Base-by-base conservation (phyloP, 2,113 vertebrate genomes). In the Pteropus alecto region DNA sequence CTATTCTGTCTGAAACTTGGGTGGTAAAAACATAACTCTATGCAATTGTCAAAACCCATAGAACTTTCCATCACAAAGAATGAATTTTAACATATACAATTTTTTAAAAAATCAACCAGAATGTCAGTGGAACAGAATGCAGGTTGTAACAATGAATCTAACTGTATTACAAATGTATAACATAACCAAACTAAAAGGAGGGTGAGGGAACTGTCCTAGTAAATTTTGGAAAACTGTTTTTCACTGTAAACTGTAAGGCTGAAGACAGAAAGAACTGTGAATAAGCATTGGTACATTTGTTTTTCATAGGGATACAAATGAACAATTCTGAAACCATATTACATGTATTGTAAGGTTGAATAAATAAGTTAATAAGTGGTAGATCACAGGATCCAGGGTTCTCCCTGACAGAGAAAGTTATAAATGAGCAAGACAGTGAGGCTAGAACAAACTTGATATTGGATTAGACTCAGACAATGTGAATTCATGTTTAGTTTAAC, bases 161-260 rank as follows among this genome's bases (percentile, higher is more conserved):
- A 70, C 21, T 1, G 0, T 13, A 9, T 19, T n/a, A n/a, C 46
- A 54, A 61, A 58, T 28, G 9, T 22, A 9, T 21, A 6, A 1
- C 28, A 30, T 28, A 43, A 46, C 0, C 2, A 5, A 67, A 51
- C 15, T 19, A 18, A 63, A 51, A 22, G 4, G 14, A 13, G 8
- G 13, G 1, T 2, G 21, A 11, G 4, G 63, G 19, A n/a, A 15
- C 30, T 13, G 3, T 43, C 3, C 3, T 67, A 33, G 33, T 14
- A 61, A n/a, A 26, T 58, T 48, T 60, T 87, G 70, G 21, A 73
- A 81, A 91, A 70, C 28, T n/a, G 33, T 35, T 79, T 54, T 84
- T 71, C 19, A 56, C 2, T 22, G 63, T 93, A 86, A 95, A 67
- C 18, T 85, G 7, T 30, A 77, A 54, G 7, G 26, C 46, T 81